Base-by-base conservation (phyloP, 2,888 invertebrate species). In the Cyaniris semiargus region DNA sequence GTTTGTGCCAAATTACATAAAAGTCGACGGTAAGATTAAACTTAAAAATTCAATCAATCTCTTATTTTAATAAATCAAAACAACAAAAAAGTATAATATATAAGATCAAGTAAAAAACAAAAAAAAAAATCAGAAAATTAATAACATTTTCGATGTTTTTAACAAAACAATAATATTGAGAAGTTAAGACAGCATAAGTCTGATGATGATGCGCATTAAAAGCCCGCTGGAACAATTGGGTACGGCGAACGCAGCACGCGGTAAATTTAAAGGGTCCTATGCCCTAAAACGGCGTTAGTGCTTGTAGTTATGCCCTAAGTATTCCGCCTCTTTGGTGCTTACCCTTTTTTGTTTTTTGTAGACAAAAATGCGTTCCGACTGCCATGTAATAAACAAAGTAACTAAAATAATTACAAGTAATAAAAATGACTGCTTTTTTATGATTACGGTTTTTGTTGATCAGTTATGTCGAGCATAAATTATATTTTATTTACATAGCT, bases 301-400 rank as follows among this genome's bases (percentile, higher is more conserved):
- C 66, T 27, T 66, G 66, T 66, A 66, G 66, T 27, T 66, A 66
- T 66, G 66, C 66, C 66, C 66, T 66, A 66, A 66, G 66, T 66
- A 66, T 66, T 15, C 15, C 27, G 27, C 5, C 15, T 31, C 66
- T 27, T 66, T 60, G 8, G 27, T 27, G 4, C 60, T 27, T 66
- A 13, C 4, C 21, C 10, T 21, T 58, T 58, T 27, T 60, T 60
- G 60, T 23, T 60, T 60, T 60, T 13, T 23, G 60, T 27, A 66
- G 66, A 66, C 23, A 66, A 27, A 66, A 66, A 23, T 15, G 27
- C 23, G 27, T 66, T 6, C n/a, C 23, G 58, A 58, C 2, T 4
- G 23, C 23, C 23, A 1, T 21, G 21, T 8, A 31, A 66, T 66
- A 66, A 31, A 66, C 66, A 66, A 66, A 31, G 27, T 27, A 31